Evolutionary conservation across 2,113 vertebrate genomes (phyloP).

Genomic region (Vombatus ursinus): DNA sequence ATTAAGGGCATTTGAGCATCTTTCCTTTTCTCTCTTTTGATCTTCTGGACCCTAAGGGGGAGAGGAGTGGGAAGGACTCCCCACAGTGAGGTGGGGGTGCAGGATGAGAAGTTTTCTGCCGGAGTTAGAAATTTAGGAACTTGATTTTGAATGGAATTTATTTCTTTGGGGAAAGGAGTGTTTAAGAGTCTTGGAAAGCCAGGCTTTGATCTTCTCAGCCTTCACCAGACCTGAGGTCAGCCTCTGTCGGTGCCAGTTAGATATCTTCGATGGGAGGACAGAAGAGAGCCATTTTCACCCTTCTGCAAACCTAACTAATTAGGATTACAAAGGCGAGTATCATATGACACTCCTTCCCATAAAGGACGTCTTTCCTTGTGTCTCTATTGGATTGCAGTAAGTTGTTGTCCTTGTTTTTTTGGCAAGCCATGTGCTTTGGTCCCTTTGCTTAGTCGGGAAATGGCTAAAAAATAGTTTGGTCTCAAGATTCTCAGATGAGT

Average conservation of each 20-base stretch:
- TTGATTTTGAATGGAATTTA: constrained; percentile 6
- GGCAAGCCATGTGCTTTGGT: background rate
- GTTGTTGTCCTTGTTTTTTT: constrained; percentile 2
- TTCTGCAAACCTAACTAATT: constrained; percentile 36
- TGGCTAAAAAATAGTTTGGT: constrained; percentile 29
- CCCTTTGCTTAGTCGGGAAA: constrained; percentile 28
- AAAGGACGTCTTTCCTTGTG: constrained; percentile 17
- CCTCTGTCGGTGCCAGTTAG: background rate
- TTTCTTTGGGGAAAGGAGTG: background rate
- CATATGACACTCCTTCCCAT: constrained; percentile 2
- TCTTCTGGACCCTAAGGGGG: background rate
- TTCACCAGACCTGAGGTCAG: constrained; percentile 6
- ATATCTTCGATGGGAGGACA: constrained; percentile 9
- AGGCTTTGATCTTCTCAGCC: constrained; percentile 18
- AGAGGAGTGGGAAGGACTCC: background rate
- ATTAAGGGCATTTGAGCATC: constrained; percentile 12
- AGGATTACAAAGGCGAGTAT: constrained; percentile 30
- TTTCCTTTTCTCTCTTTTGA: constrained; percentile 4
- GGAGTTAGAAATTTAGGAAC: background rate
- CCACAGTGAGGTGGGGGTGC: background rate
- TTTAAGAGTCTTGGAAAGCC: background rate
- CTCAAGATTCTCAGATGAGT: constrained; percentile 4
- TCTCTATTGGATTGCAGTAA: constrained; percentile 8
- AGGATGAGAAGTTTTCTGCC: background rate
- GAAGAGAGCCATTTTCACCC: constrained; percentile 22